A percentile compares a stretch with the other conserved stretches of the same genome.
Conservation (phyloP, 2,888 invertebrate genomes). For the Xanthia icteritia region DNA sequence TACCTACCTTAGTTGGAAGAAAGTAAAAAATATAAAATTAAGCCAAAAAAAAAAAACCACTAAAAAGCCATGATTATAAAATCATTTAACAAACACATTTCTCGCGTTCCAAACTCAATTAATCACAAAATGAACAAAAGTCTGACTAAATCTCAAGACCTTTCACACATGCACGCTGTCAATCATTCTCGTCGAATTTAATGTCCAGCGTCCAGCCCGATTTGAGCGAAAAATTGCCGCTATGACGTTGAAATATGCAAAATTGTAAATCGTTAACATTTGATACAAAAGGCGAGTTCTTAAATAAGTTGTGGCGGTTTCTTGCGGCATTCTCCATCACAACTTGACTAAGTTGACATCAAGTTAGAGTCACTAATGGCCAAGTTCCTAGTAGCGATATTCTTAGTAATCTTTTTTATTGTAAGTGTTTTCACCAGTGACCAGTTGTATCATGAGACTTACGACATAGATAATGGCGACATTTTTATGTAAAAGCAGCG, state of each 20-base stretch:
- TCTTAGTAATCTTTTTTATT: background rate
- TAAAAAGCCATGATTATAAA: background rate
- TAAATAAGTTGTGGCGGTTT: background rate
- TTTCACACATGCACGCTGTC: too few species aligned
- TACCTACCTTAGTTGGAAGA: background rate
- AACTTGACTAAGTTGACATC: constrained; percentile 30
- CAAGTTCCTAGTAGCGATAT: constrained; percentile 7
- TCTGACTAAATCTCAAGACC: background rate
- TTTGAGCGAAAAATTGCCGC: too few species aligned
- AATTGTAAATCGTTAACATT: background rate
- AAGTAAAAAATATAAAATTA: too few species aligned
- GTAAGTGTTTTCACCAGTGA: constrained; percentile 4
- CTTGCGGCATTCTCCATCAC: constrained; percentile 13
- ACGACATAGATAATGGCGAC: too few species aligned
- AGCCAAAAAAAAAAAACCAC: too few species aligned
- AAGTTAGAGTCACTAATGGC: constrained; percentile 33
- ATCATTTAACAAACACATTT: background rate
- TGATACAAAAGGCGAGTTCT: background rate
- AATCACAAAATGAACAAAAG: background rate
- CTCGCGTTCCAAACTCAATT: background rate
- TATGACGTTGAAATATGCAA: background rate
- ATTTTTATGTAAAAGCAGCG: background rate
- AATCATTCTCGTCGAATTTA: too few species aligned
- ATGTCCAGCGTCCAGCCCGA: too few species aligned
- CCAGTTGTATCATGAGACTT: constrained; percentile 6